Conservation (phyloP, 1,140 invertebrate species). For the Metaphire vulgaris region DNA sequence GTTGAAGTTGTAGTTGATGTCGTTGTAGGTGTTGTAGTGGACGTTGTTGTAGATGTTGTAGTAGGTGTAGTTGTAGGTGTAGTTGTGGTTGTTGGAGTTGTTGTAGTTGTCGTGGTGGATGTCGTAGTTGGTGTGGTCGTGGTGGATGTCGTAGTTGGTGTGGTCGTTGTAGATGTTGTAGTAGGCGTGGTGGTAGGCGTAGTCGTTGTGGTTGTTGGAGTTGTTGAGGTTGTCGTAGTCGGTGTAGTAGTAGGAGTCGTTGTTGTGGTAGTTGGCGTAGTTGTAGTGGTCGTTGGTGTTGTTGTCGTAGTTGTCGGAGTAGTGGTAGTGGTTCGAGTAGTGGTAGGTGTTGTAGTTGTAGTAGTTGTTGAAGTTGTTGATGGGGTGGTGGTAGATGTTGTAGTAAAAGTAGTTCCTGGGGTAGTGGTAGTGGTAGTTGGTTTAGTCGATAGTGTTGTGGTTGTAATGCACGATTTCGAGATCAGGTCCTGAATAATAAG, state of each 20-base stretch:
- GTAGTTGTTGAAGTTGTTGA: not conserved
- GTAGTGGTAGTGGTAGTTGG: not conserved
- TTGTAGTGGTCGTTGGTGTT: not conserved
- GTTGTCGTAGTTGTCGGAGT: not conserved
- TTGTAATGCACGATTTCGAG: not conserved
- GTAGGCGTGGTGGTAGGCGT: not conserved
- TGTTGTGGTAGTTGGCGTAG: not conserved
- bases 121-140: not conserved
- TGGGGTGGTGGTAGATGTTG: not conserved
- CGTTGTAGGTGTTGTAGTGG: conserved; percentile 29
- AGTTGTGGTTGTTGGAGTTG: not conserved
- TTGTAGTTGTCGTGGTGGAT: not conserved
- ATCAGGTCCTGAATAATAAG: not conserved
- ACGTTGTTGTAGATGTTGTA: conserved; percentile 18
- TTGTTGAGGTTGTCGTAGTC: not conserved
- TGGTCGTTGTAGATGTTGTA: not conserved
- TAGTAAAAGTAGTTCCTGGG: not conserved
- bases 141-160: not conserved
- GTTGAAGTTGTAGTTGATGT: not conserved
- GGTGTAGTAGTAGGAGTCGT: not conserved
- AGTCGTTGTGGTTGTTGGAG: not conserved
- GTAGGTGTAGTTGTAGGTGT: conserved; percentile 24
- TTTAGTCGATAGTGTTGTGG: not conserved
- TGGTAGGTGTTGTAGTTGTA: not conserved
- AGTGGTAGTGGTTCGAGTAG: not conserved